Percentiles rank a stretch among this genome's conserved stretches.
phyloP scores from a whole-genome alignment of 2,797 vertebrate genomes.

The Buphagus erythrorhynchus region DNA sequence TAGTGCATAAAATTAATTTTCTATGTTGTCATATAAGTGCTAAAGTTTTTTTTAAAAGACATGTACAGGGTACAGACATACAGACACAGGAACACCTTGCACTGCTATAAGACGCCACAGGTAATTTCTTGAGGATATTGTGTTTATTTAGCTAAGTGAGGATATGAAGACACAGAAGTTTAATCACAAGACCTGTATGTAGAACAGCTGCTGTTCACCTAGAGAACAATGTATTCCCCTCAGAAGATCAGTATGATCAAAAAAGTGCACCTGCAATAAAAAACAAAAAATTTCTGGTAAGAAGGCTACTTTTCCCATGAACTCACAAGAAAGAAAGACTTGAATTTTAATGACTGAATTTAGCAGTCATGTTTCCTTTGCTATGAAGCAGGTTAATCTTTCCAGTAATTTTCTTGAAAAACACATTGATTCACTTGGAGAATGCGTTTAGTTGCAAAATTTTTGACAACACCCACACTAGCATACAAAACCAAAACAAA shows the following conservation, averaged over 20 bases:
- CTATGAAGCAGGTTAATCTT: neutral
- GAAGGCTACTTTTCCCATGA: neutral
- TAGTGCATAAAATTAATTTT: neutral
- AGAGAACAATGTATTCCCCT: neutral
- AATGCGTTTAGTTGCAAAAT: neutral
- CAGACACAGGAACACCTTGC: neutral
- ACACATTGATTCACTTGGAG: neutral
- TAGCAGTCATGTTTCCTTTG: neutral
- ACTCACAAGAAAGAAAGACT: neutral
- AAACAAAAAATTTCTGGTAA: neutral
- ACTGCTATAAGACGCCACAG: neutral
- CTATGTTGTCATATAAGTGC: neutral
- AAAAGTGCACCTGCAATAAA: neutral
- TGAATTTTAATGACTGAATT: neutral
- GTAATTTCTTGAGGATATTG: neutral
- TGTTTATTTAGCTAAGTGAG: neutral
- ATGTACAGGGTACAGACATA: rapidly evolving
- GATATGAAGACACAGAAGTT: neutral
- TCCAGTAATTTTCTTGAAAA: neutral
- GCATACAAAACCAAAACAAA: neutral
- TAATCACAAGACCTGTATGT: neutral
- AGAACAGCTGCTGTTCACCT: neutral
- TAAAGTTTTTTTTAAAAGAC: neutral
- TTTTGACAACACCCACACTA: neutral
- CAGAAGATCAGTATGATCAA: neutral